A percentile compares a stretch with the other conserved stretches of the same genome.
phyloP scores from a whole-genome alignment of 1,140 invertebrate genomes.

The Diorhabda elongata region DNA sequence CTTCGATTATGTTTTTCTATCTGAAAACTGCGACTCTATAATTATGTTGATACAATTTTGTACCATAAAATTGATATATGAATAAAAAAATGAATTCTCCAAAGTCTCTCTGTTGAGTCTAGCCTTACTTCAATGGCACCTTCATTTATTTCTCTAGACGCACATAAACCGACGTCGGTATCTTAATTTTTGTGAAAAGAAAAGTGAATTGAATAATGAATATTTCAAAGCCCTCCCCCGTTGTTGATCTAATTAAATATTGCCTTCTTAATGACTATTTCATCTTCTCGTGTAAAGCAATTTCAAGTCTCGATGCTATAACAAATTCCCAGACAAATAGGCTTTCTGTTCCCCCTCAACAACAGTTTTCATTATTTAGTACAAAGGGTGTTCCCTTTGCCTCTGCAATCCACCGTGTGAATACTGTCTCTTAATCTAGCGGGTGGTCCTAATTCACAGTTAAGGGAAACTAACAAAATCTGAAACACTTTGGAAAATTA shows the following conservation, averaged over 20 bases:
- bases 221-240: not conserved
- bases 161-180: not conserved
- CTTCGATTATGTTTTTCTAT: too few relatives aligned
- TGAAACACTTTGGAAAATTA: not conserved
- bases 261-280: constrained; percentile 2
- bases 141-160: not conserved
- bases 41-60: too few relatives aligned
- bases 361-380: not conserved
- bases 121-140: not conserved
- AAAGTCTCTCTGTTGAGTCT: too few relatives aligned
- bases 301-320: not conserved
- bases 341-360: not conserved
- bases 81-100: too few relatives aligned
- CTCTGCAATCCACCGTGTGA: not conserved
- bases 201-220: constrained; percentile 1
- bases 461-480: not conserved
- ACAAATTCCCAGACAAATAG: constrained; percentile 2
- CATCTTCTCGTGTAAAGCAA: not conserved
- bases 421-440: not conserved
- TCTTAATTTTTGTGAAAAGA: constrained; percentile 3
- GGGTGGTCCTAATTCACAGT: not conserved
- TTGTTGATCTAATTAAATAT: not conserved
- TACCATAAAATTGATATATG: too few relatives aligned
- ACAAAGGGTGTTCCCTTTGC: not conserved
- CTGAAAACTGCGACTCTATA: too few relatives aligned